Conservation (phyloP, 2,888 invertebrate genomes). For the Sylvicola fuscatus region DNA sequence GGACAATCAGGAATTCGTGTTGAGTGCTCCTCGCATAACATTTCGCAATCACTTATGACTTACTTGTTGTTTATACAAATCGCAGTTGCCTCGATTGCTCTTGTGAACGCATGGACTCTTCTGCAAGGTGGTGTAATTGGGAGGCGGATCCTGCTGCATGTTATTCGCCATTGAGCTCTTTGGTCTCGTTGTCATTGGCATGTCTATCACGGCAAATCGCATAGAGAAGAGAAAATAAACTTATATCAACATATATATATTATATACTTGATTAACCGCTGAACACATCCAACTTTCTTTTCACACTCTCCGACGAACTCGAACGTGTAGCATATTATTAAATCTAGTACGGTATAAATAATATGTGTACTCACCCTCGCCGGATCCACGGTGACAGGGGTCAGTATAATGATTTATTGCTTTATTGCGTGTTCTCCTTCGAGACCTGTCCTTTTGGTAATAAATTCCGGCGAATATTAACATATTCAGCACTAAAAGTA, state of each 20-base stretch:
- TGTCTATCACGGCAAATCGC: not conserved
- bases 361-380: constrained; percentile 2
- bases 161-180: constrained; percentile 1
- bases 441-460: constrained; percentile 39
- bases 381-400: constrained; percentile 2
- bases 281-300: not conserved
- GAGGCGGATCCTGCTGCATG: constrained; percentile 4
- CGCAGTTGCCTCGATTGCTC: constrained; percentile 1
- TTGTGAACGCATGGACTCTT: constrained; percentile 5
- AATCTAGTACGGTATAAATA: not conserved
- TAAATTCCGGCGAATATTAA: constrained; percentile 59
- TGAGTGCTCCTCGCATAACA: no score
- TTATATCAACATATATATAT: not conserved
- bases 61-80: constrained; percentile 6
- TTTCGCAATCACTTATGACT: no score
- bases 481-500: constrained; percentile 47
- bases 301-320: no score
- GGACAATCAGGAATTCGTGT: no score
- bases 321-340: no score
- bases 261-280: not conserved
- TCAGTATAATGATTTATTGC: constrained; percentile 1
- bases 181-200: constrained; percentile 3
- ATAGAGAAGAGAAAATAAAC: not conserved
- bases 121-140: constrained; percentile 5
- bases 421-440: constrained; percentile 4